Evolutionary conservation across 2,888 invertebrate species (phyloP).

Genomic region (Calameuta pallipes): DNA sequence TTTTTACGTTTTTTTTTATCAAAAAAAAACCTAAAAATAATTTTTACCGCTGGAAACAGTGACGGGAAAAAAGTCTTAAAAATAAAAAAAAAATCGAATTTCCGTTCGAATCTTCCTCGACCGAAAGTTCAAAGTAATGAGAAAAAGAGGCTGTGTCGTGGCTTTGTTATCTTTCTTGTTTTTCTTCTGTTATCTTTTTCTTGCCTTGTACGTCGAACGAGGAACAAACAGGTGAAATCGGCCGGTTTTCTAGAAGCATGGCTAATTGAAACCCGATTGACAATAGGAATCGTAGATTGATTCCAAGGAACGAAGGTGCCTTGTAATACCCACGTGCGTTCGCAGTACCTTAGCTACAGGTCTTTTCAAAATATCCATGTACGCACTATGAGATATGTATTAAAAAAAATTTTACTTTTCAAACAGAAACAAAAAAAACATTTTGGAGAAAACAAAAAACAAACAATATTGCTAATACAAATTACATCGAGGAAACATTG

Average conservation of each 20-base stretch:
- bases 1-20: too few relatives aligned
- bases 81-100: neutral
- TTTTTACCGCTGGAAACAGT: too few relatives aligned
- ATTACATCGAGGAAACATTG: neutral
- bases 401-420: neutral
- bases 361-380: neutral
- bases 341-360: neutral
- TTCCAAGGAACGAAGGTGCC: conserved; percentile 18
- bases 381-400: neutral
- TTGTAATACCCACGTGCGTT: conserved; percentile 19
- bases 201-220: neutral
- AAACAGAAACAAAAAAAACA: neutral
- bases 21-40: too few relatives aligned
- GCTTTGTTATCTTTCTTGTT: neutral
- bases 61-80: neutral
- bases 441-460: too few relatives aligned
- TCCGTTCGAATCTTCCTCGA: neutral
- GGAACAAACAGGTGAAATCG: neutral
- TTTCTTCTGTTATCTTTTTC: neutral
- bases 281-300: conserved; percentile 21
- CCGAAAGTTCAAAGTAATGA: neutral
- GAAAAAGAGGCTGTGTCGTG: neutral
- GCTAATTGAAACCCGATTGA: conserved; percentile 22
- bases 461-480: neutral
- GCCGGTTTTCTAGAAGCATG: neutral